Base-by-base conservation (phyloP, 1,140 invertebrate species). In the Campoletis sonorensis region DNA sequence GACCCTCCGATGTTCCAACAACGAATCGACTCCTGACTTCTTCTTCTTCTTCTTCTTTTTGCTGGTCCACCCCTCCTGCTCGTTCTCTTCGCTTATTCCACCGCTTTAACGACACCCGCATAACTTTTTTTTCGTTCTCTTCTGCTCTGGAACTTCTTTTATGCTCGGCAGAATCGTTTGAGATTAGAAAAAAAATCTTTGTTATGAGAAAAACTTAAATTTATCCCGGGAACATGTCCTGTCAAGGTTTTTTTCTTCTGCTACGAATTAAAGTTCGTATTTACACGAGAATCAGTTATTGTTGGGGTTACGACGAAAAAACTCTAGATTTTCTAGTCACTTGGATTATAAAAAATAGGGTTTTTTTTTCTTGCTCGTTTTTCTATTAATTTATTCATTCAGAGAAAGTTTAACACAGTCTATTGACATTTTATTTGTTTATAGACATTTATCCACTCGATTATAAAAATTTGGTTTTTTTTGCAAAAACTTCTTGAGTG, bases 1-100 rank as follows among this genome's bases (percentile, higher is more conserved):
- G 83, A 78, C 58, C 76, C 76, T 78, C 26, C 54, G 45, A 8
- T 58, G 71, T 21, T 73, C 71, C n/a, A 27, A 51, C 73, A 54
- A 45, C 72, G 27, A 15, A 30, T 11, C 49, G 49, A 73, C 45
- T 73, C 16, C 71, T 27, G 21, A n/a, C 27, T 70, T n/a, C 51
- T 33, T n/a, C n/a, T n/a, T n/a, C n/a, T n/a, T n/a, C n/a, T n/a
- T n/a, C n/a, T n/a, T n/a, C n/a, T n/a, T n/a, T n/a, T n/a, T 15
- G 45, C 72, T 49, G 15, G 49, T 72, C 37, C 70, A 72, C 70
- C 37, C 33, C 26, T 4, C 51, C 1, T n/a, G 33, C 70, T 49
- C 26, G 16, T 15, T 45, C 18, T 45, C 18, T 4, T 15, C 37
- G 37, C n/a, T 21, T 49, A 0, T 26, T 27, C 15, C 23, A 26